Evolutionary conservation across 2,113 vertebrate genomes (phyloP).

Genomic region (Mixornis gularis): DNA sequence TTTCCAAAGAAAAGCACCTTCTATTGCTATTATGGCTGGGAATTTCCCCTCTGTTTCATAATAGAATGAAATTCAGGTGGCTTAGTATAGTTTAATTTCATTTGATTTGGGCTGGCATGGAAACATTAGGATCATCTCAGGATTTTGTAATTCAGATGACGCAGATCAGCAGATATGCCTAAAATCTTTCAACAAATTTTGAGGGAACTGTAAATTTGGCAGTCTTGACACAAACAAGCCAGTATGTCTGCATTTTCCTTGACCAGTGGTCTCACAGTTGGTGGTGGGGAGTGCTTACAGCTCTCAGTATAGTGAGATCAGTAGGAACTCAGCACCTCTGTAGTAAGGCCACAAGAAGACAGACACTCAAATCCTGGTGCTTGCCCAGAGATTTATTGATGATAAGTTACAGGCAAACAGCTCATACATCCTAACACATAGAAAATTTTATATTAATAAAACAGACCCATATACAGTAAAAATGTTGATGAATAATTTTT

Average conservation of each 20-base stretch:
- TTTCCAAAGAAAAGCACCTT: background rate
- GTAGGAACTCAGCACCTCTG: constrained; percentile 3
- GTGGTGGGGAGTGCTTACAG: background rate
- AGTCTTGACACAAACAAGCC: background rate
- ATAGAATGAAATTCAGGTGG: background rate
- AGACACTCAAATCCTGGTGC: background rate
- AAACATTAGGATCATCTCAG: background rate
- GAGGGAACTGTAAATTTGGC: background rate
- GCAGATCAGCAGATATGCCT: background rate
- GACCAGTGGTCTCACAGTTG: background rate
- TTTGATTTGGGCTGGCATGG: background rate
- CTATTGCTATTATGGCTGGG: background rate
- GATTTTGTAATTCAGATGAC: background rate
- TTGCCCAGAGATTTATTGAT: constrained; percentile 7
- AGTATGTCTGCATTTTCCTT: background rate
- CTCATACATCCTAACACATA: background rate
- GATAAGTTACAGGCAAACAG: background rate
- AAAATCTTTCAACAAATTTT: background rate
- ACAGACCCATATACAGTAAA: background rate
- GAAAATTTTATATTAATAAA: background rate
- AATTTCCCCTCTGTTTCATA: background rate
- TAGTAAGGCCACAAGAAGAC: background rate
- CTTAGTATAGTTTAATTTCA: background rate
- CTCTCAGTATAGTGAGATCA: background rate
- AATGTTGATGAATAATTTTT: constrained; percentile 15